Base-by-base conservation (phyloP, 2,113 vertebrate species). In the Chitala chitala region DNA sequence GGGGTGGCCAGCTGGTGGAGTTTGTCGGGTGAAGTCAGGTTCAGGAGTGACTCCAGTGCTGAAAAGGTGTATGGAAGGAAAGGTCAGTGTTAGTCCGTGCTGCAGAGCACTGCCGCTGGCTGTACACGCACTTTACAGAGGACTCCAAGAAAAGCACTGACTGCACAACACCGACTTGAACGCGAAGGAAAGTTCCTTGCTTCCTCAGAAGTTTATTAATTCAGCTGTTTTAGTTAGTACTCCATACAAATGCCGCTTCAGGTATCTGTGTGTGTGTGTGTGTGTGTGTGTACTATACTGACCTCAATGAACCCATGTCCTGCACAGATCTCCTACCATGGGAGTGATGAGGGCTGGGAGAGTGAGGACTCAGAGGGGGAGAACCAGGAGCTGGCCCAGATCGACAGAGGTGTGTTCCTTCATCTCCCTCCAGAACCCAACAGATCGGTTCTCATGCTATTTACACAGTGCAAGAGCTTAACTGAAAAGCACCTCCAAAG, bases 361-460 rank as follows among this genome's bases (percentile, higher is more conserved):
- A 96, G 93, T 29, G 94, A 96, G 5, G 93, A 94, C 84, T 96
- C 93, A 59, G 94, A 96, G 79, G 94, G 92, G 74, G 94, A 96
- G 84, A 96, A 96, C 86, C 94, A 94, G 83, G 94, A 96, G 84
- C 90, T 96, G 84, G 94, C 90, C 82, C 94, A 94, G 84, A 96
- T 96, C 55, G 93, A 96, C 80, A 91, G 92, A 93, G 94, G 94
- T 96, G 83, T n/a, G 79, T 70, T 48, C 36, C 12, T 22, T 40
- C 46, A 51, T 4, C 53, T 3, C 24, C 64, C 8, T 6, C 40
- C 1, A 26, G 40, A n/a, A 44, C 64, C 20, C 31, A 13, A 24
- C 9, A 61, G 15, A 61, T 13, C 1, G 58, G 33, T 61, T 59
- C 24, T 15, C 3, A 31, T 33, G 58, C 31, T 61, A 31, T 61